These are phyloP conservation scores for Ophion slaviceki DNA, from an alignment of 2,888 invertebrate species.

Conservation along the genomic window DNA sequence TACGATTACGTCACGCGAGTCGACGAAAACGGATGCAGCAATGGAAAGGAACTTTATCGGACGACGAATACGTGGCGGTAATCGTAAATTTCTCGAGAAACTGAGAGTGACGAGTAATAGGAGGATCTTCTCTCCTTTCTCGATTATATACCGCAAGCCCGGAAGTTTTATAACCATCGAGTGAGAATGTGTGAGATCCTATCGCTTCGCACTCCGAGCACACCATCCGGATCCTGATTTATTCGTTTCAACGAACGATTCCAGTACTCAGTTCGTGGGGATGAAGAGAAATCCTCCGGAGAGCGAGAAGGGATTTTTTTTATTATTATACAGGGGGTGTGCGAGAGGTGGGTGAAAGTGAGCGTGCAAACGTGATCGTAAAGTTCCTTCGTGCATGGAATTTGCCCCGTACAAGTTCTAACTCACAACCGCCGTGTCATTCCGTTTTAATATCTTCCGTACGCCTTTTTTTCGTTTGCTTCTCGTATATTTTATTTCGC, in stretches of 20 bases:
- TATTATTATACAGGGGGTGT: conserved; percentile 7
- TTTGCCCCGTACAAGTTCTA: conserved; percentile 44
- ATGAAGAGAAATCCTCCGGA: conserved; percentile 36
- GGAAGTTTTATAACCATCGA: conserved; percentile 48
- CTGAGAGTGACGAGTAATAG: conserved; percentile 42
- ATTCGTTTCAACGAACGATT: conserved; percentile 54
- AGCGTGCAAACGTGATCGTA: conserved; percentile 49
- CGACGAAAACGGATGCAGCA: not conserved
- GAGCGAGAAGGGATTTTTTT: conserved; percentile 5
- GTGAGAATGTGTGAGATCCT: conserved; percentile 40
- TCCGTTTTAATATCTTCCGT: conserved; percentile 32
- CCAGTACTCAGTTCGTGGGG: conserved; percentile 36
- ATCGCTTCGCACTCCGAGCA: conserved; percentile 6
- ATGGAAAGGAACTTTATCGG: conserved; percentile 46
- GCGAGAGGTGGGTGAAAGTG: conserved; percentile 4
- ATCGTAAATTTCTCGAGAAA: conserved; percentile 58
- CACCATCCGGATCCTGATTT: conserved; percentile 54
- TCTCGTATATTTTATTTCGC: not conserved
- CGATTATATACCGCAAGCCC: conserved; percentile 26
- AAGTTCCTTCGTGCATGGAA: conserved; percentile 58
- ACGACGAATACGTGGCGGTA: conserved; percentile 31
- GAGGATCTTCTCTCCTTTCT: conserved; percentile 15
- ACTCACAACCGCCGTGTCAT: conserved; percentile 29
- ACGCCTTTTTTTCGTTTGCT: not conserved
- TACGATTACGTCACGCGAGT: not conserved